Conservation (phyloP, 1,140 invertebrate species). For the Penaeus vannamei region DNA sequence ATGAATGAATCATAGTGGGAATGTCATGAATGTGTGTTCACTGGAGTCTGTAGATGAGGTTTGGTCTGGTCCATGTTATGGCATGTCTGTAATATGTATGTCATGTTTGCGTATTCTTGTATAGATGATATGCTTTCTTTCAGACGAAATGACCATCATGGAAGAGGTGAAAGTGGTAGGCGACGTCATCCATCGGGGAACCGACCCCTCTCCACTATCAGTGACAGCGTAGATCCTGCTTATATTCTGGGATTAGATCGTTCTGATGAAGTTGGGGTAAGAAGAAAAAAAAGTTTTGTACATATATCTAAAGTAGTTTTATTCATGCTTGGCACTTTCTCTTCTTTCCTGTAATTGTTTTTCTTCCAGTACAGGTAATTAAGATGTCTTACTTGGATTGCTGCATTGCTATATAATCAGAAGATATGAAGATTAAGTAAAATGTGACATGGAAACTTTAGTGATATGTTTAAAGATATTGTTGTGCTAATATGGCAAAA, state of each 20-base stretch:
- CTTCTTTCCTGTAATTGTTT: background rate
- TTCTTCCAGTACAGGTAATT: too few species aligned
- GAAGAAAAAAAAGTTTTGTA: conserved; percentile 20
- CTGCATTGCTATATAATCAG: too few species aligned
- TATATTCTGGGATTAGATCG: conserved; percentile 86
- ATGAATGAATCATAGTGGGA: too few species aligned
- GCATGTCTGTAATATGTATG: conserved; percentile 38
- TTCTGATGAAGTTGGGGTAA: conserved; percentile 86
- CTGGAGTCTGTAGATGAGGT: too few species aligned
- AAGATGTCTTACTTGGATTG: too few species aligned
- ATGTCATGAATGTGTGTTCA: too few species aligned
- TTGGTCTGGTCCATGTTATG: background rate
- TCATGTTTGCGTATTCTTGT: conserved; percentile 68
- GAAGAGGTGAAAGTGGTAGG: conserved; percentile 79
- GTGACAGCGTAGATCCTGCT: conserved; percentile 87
- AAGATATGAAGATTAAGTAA: too few species aligned
- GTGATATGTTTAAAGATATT: background rate
- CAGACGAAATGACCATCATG: conserved; percentile 76
- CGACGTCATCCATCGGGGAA: conserved; percentile 85
- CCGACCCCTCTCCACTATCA: conserved; percentile 86
- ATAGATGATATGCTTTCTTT: conserved; percentile 41
- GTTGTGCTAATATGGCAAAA: background rate
- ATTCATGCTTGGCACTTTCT: background rate
- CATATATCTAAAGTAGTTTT: background rate
- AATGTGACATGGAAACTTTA: too few species aligned